Base-by-base conservation (phyloP, 1,140 invertebrate genomes). In the Bombus soroeensis region DNA sequence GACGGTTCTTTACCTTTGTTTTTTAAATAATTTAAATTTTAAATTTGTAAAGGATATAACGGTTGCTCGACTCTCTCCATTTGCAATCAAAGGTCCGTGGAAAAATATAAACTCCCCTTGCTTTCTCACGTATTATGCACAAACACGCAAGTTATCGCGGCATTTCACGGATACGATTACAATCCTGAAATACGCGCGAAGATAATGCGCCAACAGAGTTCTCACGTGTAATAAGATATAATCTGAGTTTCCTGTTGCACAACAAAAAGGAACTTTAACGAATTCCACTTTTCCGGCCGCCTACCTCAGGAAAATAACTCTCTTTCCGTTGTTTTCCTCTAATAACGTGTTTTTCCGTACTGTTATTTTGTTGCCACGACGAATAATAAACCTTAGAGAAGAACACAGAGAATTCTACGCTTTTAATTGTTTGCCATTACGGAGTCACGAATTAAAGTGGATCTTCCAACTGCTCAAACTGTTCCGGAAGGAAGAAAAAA, bases 171-270 rank as follows among this genome's bases (percentile, higher is more conserved):
- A 78, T 68, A 57, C 87, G 76, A 89, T 89, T 89, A 81, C 77
- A 43, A 87, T 87, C 76, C 81, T 87, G 64, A 87, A 87, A 72
- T 79, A 77, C 68, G 59, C 39, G 72, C 34, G 39, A 75, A 83
- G 66, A 81, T 83, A 83, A 84, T 66, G 37, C 59, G 72, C 47
- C 62, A 70, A 47, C 59, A 72, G 62, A 74, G 74, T 77, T 77
- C 85, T 87, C 85, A 86, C 78, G 79, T 87, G 74, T 85, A 84
- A 85, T 78, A 84, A 83, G 80, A 89, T 87, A 85, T 83, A 89
- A 89, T 89, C 88, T 59, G 70, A 64, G 87, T 83, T 87, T 89
- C 87, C 87, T 89, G 70, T 75, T 71, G 43, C 70, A 66, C 53
- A 66, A 57, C 74, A 57, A 73, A 82, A 43, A 66, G 53, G 81